A percentile compares a stretch with the other conserved stretches of the same genome.
phyloP scores from a whole-genome alignment of 2,113 vertebrate genomes.

The Amazona vittata region DNA sequence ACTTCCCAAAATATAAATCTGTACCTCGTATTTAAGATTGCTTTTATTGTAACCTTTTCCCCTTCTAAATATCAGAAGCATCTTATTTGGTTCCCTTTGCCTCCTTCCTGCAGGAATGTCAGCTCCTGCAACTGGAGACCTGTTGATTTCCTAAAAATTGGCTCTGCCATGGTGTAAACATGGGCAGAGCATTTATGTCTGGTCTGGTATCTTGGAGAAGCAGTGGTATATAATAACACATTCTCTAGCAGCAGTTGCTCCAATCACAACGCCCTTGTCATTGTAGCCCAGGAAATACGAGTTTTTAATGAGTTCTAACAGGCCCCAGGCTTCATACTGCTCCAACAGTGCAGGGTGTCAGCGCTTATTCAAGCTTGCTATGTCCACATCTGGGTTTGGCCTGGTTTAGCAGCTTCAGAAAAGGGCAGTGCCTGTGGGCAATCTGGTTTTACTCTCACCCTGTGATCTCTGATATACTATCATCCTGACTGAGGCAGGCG shows the following conservation, averaged over 20 bases:
- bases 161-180: neutral
- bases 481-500: neutral
- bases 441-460: neutral
- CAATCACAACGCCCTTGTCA: neutral
- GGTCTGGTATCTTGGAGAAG: neutral
- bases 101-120: neutral
- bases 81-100: neutral
- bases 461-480: fast-evolving
- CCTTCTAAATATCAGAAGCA: neutral
- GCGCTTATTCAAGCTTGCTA: neutral
- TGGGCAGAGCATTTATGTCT: neutral
- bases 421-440: neutral
- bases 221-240: fast-evolving
- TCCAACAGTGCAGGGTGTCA: neutral
- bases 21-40: neutral
- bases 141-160: neutral
- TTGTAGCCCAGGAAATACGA: neutral
- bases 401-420: neutral
- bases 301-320: neutral
- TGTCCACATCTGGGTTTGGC: neutral
- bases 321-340: neutral
- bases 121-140: neutral
- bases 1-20: neutral
- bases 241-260: neutral
- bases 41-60: neutral